A percentile compares a stretch with the other conserved stretches of the same genome.
phyloP scores from a whole-genome alignment of 2,888 invertebrate genomes.

The Platynereis dumerilii region DNA sequence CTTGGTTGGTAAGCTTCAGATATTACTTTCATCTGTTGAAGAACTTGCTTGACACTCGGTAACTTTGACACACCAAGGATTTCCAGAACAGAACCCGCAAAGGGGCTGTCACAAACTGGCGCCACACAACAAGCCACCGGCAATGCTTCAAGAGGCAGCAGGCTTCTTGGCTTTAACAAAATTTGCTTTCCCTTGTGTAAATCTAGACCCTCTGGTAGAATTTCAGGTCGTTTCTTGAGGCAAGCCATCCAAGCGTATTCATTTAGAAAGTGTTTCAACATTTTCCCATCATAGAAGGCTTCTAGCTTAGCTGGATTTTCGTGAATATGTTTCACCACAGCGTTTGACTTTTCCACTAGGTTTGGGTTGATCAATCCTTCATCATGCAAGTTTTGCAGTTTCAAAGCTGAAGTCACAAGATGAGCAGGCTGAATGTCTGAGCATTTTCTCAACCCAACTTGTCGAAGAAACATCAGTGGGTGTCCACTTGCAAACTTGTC shows the following conservation, averaged over 20 bases:
- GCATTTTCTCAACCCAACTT: slow-evolving; percentile 35
- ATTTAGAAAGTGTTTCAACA: no score
- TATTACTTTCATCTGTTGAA: slow-evolving; percentile 32
- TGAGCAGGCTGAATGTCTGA: no score
- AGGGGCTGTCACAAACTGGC: slow-evolving; percentile 8
- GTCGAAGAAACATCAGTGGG: slow-evolving; percentile 30
- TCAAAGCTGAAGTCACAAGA: no score
- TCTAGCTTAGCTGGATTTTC: no score
- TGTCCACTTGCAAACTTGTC: slow-evolving; percentile 22
- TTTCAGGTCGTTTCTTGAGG: slow-evolving; percentile 25
- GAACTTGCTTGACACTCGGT: slow-evolving; percentile 25
- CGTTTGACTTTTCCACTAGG: no score
- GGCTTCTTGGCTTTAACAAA: slow-evolving; percentile 20
- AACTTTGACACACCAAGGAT: slow-evolving; percentile 32
- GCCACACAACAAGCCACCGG: slow-evolving; percentile 28
- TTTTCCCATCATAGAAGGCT: no score
- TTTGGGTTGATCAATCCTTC: no score
- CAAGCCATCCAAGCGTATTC: no score
- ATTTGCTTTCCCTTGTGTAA: slow-evolving; percentile 1
- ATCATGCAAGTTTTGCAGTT: no score
- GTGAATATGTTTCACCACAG: no score
- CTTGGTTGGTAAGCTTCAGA: slow-evolving; percentile 22
- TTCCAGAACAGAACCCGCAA: slow-evolving; percentile 7
- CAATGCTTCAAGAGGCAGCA: slow-evolving; percentile 3
- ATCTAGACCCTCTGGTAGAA: slow-evolving; percentile 28